phyloP scores from a whole-genome alignment of 1,140 invertebrate genomes.

The Camponotus floridanus region DNA sequence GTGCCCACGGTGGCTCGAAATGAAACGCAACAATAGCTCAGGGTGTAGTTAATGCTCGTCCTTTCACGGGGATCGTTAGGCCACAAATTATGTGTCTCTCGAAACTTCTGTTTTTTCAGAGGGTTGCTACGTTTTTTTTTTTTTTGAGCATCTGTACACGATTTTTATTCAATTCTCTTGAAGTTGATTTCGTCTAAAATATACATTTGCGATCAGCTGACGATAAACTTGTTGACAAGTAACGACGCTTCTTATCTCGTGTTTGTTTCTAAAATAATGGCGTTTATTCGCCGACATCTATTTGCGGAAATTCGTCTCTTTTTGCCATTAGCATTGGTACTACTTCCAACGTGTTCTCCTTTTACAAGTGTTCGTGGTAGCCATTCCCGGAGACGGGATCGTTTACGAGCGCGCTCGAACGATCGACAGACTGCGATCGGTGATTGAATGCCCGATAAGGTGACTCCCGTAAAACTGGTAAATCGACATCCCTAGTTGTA shows the following conservation, averaged over 20 bases:
- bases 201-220: background rate
- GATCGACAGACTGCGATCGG: conserved; percentile 33
- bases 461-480: conserved; percentile 66
- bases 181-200: background rate
- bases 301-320: conserved; percentile 43
- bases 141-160: background rate
- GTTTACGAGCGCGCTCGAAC: conserved; percentile 40
- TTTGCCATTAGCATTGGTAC: conserved; percentile 42
- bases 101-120: background rate
- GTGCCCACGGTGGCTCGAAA: conserved; percentile 61
- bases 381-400: conserved; percentile 64
- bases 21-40: conserved; percentile 82
- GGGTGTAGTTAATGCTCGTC: conserved; percentile 81
- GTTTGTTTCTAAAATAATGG: conserved; percentile 23
- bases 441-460: conserved; percentile 67
- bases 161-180: conserved; percentile 5
- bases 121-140: background rate
- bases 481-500: conserved; percentile 63
- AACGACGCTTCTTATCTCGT: background rate
- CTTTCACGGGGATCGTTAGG: conserved; percentile 62
- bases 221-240: background rate
- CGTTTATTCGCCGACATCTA: conserved; percentile 14
- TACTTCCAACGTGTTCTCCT: conserved; percentile 31
- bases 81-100: conserved; percentile 50
- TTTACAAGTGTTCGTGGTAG: conserved; percentile 59